Evolutionary conservation across 2,797 vertebrate genomes (phyloP), one percentile per base, ranked within the genome.

Genomic region (Atherinosoma microstoma): DNA sequence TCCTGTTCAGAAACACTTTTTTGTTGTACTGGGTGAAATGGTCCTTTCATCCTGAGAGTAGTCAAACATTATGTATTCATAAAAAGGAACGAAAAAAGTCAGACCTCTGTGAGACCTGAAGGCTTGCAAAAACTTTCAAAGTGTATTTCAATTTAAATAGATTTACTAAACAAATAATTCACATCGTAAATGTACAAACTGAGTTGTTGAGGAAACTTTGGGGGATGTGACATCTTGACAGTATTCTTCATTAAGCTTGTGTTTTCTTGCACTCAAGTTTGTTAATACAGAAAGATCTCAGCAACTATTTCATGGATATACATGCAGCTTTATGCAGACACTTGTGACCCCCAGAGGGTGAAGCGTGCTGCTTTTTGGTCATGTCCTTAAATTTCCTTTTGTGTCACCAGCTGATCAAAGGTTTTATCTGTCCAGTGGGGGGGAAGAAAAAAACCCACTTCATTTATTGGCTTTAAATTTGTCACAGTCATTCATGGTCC

Each of bases 91-190:
- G 6, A 32, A 32, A 32, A 32, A 32, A 32, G 3, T 32, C 30
- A 2, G 30, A 32, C 30, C 30, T 32, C 30, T 6, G 0, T 32
- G 30, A 32, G 30, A 32, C 1, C 6, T 4, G 30, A 1, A 32
- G 30, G 30, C 30, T 27, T 27, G 24, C 24, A 27, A 27, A 27
- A 27, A 27, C 24, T 27, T 27, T 27, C 24, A 40, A 40, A 68
- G n/a, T 72, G 27, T 58, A 15, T 76, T 73, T 64, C 29, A 64
- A 76, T 24, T 60, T 29, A 35, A 40, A 67, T 30, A 57, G 57
- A 54, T 72, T 30, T 32, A 64, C 24, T 34, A 3, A 65, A 78
- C 51, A 66, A 35, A 63, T 70, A 68, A 71, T 65, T 70, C 35
- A 64, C 30, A 29, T 34, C 57, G 18, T 12, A 64, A 6, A 67